These are phyloP conservation scores for Deilephila elpenor DNA, from an alignment of 2,888 invertebrate species.

Conservation along the genomic window DNA sequence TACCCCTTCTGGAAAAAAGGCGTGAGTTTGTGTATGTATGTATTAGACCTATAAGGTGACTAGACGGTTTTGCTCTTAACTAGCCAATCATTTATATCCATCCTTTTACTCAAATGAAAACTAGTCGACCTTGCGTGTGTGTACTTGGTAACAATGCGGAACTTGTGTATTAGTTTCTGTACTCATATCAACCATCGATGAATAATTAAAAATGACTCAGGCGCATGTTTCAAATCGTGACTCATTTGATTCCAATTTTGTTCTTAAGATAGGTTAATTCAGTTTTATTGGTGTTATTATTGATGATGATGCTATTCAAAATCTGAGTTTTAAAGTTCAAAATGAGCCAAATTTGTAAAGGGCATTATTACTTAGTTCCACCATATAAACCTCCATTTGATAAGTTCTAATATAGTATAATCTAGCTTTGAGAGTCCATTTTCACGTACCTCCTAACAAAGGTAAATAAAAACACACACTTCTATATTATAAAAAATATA, in stretches of 20 bases:
- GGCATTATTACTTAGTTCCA: no score
- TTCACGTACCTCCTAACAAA: neutral
- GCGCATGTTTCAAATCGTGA: no score
- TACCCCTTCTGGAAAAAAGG: no score
- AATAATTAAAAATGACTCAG: no score
- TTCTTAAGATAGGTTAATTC: neutral
- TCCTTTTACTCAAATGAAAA: conserved; percentile 2
- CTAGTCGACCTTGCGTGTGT: neutral
- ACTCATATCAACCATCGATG: neutral
- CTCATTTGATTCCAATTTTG: neutral
- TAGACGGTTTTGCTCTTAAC: no score
- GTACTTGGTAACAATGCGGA: conserved; percentile 19
- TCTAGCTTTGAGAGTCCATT: no score
- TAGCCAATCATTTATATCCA: neutral
- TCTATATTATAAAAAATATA: conserved; percentile 68
- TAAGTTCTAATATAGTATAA: no score
- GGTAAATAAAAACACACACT: conserved; percentile 32
- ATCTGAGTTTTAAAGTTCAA: no score
- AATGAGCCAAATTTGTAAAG: no score
- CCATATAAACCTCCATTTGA: no score
- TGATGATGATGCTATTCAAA: no score
- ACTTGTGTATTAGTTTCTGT: neutral
- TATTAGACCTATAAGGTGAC: neutral
- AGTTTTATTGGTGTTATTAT: neutral
- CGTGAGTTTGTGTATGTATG: no score